Conservation (phyloP, 2,888 invertebrate species). For the Leptinotarsa rubiginosa region DNA sequence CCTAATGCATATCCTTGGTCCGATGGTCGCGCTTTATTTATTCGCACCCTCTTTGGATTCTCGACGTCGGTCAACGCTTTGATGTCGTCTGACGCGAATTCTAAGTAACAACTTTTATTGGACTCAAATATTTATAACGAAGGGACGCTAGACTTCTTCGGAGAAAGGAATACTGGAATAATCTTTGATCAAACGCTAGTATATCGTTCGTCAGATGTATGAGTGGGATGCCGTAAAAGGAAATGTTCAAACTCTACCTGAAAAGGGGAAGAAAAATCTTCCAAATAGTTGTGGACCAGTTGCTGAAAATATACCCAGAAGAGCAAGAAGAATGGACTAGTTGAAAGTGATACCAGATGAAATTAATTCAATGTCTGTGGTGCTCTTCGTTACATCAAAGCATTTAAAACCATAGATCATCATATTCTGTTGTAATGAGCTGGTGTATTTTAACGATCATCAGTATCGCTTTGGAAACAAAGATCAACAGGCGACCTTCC, state of each 20-base stretch:
- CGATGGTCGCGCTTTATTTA: conserved; percentile 53
- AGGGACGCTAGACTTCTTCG: not conserved
- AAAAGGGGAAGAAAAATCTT: not conserved
- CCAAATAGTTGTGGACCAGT: not conserved
- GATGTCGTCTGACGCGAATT: conserved; percentile 64
- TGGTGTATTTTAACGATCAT: no score
- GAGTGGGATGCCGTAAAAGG: not conserved
- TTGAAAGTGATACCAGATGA: no score
- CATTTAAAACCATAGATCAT: no score
- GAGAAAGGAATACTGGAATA: not conserved
- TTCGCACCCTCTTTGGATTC: conserved; percentile 56
- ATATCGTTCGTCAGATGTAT: not conserved
- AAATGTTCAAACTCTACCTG: no score
- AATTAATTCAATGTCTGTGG: no score
- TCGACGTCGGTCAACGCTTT: conserved; percentile 55
- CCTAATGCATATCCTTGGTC: conserved; percentile 40
- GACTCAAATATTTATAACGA: conserved; percentile 40
- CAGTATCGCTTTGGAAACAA: no score
- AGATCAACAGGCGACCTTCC: no score
- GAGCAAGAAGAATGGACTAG: no score
- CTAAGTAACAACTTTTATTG: conserved; percentile 66
- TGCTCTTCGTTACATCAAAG: no score
- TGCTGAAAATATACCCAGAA: no score
- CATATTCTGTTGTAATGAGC: no score
- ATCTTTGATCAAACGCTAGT: conserved; percentile 5